Base-by-base conservation (phyloP, 30 jellyfish, hydroid and myxozoan genomes). In the Hydractinia symbiolongicarpus region DNA sequence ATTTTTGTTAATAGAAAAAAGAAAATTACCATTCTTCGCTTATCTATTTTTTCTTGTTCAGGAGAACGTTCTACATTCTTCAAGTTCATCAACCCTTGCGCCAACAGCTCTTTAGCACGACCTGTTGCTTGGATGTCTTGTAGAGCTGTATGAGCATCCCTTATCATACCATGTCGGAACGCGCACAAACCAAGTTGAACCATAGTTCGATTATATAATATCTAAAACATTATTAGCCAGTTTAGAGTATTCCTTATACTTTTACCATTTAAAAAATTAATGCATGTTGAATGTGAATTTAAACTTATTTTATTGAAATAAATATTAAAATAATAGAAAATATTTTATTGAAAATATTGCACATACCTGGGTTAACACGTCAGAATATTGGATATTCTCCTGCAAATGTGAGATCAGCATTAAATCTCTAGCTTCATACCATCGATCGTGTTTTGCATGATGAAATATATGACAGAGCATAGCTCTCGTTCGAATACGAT, bases 101-200 rank as follows among this genome's bases (percentile, higher is more conserved):
- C 99, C 11, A 94, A 81, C 60, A 94, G 85, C 54, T 94, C 99
- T 79, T 90, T 89, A 11, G 97, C 97, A 53, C 97, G 83, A 20
- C 97, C 95, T 13, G 97, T 94, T 15, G 99, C 77, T 72, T 89
- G 97, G 56, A 94, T 84, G 64, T 94, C 99, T 58, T 90, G 87
- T 82, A 94, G 78, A 15, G 96, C 97, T 85, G 73, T 94, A 84
- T 84, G 96, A 50, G 99, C 97, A 81, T 94, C 99, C 44, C 89
- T 84, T 11, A 89, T 89, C 97, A 85, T 86, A 14, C 99, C 99
- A 73, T 94, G 97, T 17, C 99, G 90, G 84, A 94, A 94, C 40
- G 97, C 96, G 70, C 99, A 94, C 69, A 94, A 52, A 8, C 99
- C 99, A 51, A 94, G 73, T 67, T 94, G 99, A 44, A 90, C 99